Evolutionary conservation across 2,113 vertebrate species (phyloP).

Genomic region (Megaceryle torquata): DNA sequence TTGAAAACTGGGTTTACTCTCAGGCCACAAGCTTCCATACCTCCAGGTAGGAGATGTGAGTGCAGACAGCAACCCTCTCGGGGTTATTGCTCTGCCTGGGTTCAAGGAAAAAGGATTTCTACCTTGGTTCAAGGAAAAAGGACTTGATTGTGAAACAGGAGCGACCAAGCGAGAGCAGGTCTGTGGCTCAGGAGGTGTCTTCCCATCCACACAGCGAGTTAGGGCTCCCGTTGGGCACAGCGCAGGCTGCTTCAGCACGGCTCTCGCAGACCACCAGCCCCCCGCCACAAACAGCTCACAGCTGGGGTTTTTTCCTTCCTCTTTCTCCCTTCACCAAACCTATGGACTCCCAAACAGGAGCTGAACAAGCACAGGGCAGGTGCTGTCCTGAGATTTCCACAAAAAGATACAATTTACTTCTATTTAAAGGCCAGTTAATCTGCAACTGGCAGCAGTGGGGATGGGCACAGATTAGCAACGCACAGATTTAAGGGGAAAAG

Average conservation of each 20-base stretch:
- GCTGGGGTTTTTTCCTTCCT: background rate
- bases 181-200: rapidly evolving
- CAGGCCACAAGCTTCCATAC: background rate
- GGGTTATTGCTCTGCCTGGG: background rate
- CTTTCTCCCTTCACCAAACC: background rate
- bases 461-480: background rate
- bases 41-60: background rate
- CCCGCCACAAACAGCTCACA: background rate
- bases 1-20: background rate
- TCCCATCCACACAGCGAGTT: background rate
- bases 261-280: background rate
- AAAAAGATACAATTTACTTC: background rate
- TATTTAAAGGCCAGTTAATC: slow-evolving; percentile 13
- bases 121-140: background rate
- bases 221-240: background rate
- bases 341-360: background rate
- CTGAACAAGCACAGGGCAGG: background rate
- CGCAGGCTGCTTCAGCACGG: background rate
- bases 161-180: background rate
- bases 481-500: background rate
- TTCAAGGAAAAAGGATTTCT: background rate
- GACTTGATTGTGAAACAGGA: background rate
- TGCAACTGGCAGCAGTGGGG: background rate
- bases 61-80: rapidly evolving
- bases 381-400: background rate